Evolutionary conservation across 2,888 invertebrate genomes (phyloP).

Genomic region (Nomada ruficornis): DNA sequence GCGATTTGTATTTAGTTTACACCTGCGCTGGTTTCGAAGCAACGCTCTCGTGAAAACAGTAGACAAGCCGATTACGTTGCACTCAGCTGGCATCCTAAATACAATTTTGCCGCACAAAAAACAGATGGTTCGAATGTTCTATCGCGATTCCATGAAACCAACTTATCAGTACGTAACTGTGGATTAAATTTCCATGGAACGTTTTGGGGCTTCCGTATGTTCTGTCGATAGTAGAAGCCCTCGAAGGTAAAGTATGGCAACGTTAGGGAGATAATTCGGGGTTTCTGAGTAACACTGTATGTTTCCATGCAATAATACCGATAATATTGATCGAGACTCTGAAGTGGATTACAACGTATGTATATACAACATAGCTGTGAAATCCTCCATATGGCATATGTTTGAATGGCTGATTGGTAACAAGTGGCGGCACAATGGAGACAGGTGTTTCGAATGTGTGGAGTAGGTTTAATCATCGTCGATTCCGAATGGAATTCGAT

Average conservation of each 20-base stretch:
- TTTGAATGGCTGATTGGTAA: neutral
- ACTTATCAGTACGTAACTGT: neutral
- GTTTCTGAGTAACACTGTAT: neutral
- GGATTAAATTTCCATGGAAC: neutral
- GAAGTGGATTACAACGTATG: slow-evolving; percentile 7
- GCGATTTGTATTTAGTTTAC: slow-evolving; percentile 56
- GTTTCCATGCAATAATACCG: neutral
- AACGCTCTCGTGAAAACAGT: slow-evolving; percentile 58
- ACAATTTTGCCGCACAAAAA: slow-evolving; percentile 48
- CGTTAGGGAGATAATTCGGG: neutral
- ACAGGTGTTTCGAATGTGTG: neutral
- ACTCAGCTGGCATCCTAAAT: neutral
- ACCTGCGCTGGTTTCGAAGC: slow-evolving; percentile 45
- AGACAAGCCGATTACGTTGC: slow-evolving; percentile 41
- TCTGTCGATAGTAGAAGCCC: slow-evolving; percentile 18
- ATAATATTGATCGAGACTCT: neutral
- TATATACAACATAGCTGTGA: neutral
- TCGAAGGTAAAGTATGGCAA: neutral
- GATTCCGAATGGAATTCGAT: slow-evolving; percentile 8
- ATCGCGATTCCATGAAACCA: slow-evolving; percentile 5
- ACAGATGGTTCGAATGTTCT: slow-evolving; percentile 23
- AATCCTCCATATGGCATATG: neutral
- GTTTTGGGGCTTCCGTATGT: slow-evolving; percentile 30
- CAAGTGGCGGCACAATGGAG: neutral
- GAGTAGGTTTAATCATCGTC: neutral